phyloP scores from a whole-genome alignment of 2,888 invertebrate species.

The Congeria kusceri region DNA sequence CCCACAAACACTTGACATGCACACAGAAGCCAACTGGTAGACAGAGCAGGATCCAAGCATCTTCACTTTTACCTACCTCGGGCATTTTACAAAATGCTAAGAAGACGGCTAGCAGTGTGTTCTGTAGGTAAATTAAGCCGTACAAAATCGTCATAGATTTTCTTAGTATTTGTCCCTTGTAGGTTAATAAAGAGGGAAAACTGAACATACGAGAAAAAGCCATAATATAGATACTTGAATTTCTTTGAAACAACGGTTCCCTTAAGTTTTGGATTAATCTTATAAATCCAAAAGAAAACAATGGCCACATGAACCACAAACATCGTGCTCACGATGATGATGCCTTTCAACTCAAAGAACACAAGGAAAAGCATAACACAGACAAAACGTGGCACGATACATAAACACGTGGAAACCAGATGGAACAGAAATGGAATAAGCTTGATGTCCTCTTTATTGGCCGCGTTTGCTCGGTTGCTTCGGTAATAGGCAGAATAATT shows the following conservation, averaged over 20 bases:
- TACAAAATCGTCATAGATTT: too few species aligned
- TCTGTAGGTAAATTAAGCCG: too few species aligned
- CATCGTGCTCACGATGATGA: not conserved
- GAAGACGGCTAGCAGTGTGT: too few species aligned
- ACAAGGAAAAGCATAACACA: not conserved
- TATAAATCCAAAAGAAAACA: not conserved
- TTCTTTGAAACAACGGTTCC: not conserved
- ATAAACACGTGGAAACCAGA: not conserved
- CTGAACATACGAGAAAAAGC: not conserved
- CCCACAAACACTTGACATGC: too few species aligned
- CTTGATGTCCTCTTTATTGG: not conserved
- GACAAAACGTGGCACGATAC: conserved; percentile 4
- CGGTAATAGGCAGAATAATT: conserved; percentile 2
- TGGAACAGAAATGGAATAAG: not conserved
- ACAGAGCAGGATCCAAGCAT: too few species aligned
- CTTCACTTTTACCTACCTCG: too few species aligned
- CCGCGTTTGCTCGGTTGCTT: not conserved
- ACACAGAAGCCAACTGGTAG: too few species aligned
- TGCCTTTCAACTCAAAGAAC: not conserved
- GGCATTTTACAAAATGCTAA: too few species aligned
- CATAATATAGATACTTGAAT: not conserved
- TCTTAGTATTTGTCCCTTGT: too few species aligned
- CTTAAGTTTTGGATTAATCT: not conserved
- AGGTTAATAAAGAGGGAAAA: not conserved
- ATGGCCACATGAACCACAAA: not conserved